Evolutionary conservation across 2,888 invertebrate genomes (phyloP).

Genomic region (Caenorhabditis plicata): DNA sequence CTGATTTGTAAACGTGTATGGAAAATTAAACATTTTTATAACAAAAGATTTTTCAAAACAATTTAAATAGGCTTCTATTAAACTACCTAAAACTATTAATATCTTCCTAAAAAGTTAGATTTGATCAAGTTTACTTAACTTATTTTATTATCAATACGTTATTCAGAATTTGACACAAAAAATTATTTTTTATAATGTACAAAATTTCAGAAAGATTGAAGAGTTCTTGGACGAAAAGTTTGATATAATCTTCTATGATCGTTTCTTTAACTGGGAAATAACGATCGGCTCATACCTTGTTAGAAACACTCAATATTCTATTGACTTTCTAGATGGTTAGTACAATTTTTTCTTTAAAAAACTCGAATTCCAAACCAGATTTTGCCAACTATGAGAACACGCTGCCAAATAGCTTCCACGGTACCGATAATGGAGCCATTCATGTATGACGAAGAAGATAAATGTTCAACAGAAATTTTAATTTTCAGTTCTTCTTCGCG

Average conservation of each 20-base stretch:
- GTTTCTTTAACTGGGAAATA: conserved; percentile 35
- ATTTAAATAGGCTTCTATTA: no score
- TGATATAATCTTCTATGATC: conserved; percentile 35
- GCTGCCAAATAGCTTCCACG: conserved; percentile 36
- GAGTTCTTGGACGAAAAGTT: conserved; percentile 27
- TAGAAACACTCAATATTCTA: conserved; percentile 12
- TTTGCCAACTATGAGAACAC: conserved; percentile 35
- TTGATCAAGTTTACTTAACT: no score
- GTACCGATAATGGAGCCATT: conserved; percentile 42
- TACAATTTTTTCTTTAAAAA: neutral
- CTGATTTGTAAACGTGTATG: no score
- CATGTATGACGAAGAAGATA: conserved; percentile 15
- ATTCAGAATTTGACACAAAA: no score
- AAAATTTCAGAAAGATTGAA: conserved; percentile 24
- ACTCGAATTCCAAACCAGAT: conserved; percentile 4
- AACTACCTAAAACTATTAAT: no score
- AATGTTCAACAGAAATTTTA: neutral
- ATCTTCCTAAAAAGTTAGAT: no score
- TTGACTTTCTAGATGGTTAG: conserved; percentile 20
- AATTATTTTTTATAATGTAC: no score
- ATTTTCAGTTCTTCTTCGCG: neutral
- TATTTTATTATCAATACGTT: neutral
- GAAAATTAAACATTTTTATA: no score
- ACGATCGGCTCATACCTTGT: conserved; percentile 32
- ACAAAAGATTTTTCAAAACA: no score